These are phyloP conservation scores for Epistrophe grossulariae DNA, from an alignment of 2,888 invertebrate genomes.

Conservation along the genomic window DNA sequence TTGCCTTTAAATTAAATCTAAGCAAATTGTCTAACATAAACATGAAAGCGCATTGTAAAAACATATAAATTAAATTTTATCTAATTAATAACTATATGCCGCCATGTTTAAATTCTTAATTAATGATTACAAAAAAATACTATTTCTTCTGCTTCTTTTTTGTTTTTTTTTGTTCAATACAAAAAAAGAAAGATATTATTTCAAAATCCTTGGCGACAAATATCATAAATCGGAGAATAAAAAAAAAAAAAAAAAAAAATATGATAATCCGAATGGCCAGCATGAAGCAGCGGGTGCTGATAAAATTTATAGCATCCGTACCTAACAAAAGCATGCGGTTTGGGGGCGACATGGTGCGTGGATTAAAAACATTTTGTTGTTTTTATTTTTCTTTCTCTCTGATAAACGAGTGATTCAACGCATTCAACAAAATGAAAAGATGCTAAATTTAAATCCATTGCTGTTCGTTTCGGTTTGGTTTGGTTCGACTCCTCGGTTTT, in stretches of 20 bases:
- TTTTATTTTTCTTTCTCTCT: background rate
- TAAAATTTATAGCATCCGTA: slow-evolving; percentile 73
- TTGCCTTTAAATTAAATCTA: slow-evolving; percentile 10
- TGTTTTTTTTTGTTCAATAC: background rate
- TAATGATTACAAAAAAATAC: slow-evolving; percentile 21
- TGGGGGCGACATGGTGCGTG: slow-evolving; percentile 42
- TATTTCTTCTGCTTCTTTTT: background rate
- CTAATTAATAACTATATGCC: slow-evolving; percentile 60
- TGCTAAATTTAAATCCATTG: slow-evolving; percentile 62
- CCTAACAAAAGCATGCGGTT: slow-evolving; percentile 18
- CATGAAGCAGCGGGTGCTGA: slow-evolving; percentile 9
- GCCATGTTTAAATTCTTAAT: slow-evolving; percentile 53
- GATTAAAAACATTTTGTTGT: slow-evolving; percentile 1
- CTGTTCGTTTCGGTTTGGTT: slow-evolving; percentile 16
- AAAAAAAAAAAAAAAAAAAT: slow-evolving; percentile 29
- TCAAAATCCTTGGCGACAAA: slow-evolving; percentile 37
- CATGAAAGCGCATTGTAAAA: slow-evolving; percentile 45
- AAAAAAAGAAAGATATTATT: slow-evolving; percentile 11
- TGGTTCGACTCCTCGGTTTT: background rate
- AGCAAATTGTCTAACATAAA: slow-evolving; percentile 37
- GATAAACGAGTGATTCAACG: slow-evolving; percentile 66
- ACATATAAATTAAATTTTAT: slow-evolving; percentile 58
- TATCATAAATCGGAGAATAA: background rate
- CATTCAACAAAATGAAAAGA: slow-evolving; percentile 20
- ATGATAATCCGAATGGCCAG: slow-evolving; percentile 3